Evolutionary conservation across 2,888 invertebrate species (phyloP).

Genomic region (Tenthredo livida): DNA sequence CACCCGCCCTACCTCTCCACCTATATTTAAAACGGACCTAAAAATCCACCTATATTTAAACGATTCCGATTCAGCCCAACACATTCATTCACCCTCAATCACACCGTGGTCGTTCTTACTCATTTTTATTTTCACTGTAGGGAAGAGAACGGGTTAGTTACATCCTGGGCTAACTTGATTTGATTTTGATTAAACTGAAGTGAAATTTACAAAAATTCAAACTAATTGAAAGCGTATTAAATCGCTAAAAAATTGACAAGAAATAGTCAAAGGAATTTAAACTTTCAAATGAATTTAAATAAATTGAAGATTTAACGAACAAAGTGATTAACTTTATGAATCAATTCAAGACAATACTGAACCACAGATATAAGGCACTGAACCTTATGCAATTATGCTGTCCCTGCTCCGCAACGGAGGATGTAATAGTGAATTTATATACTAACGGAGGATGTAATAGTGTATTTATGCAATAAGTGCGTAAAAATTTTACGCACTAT

Average conservation of each 20-base stretch:
- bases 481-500: too few relatives aligned
- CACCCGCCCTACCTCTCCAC: background rate
- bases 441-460: too few relatives aligned
- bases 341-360: background rate
- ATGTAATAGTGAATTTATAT: too few relatives aligned
- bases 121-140: background rate
- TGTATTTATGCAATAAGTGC: too few relatives aligned
- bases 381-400: background rate
- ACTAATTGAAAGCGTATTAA: background rate
- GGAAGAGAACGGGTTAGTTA: slow-evolving; percentile 11
- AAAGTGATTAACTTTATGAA: background rate
- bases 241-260: background rate
- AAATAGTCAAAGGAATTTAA: background rate
- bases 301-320: background rate
- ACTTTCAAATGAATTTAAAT: background rate
- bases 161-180: background rate
- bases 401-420: background rate
- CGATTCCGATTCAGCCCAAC: background rate
- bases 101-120: slow-evolving; percentile 11
- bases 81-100: background rate
- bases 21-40: slow-evolving; percentile 2
- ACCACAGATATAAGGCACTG: too few relatives aligned
- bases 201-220: background rate
- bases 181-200: background rate
- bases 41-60: background rate